Percentiles rank a stretch among this genome's conserved stretches.
These are phyloP conservation scores for Galeruca laticollis DNA, from an alignment of 2,888 invertebrate species.

Conservation along the genomic window DNA sequence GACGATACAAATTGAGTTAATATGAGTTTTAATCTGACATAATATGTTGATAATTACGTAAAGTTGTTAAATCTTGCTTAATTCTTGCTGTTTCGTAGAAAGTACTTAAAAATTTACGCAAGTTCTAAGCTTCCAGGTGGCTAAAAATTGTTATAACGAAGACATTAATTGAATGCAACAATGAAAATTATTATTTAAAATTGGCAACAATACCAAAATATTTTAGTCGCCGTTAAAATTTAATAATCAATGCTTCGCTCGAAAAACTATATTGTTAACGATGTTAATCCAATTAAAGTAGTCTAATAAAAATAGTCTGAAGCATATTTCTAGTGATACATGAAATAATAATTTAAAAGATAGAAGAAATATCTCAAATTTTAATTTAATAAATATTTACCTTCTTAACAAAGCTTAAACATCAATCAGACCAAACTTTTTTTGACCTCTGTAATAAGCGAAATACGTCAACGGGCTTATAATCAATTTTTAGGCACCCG, in stretches of 20 bases:
- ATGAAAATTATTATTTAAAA: not conserved
- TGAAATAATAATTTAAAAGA: too few species aligned
- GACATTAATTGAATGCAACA: not conserved
- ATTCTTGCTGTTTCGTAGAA: conserved; percentile 1
- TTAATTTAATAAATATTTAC: too few species aligned
- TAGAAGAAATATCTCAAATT: too few species aligned
- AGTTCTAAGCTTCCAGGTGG: conserved; percentile 19
- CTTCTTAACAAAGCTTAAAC: not conserved
- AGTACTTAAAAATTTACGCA: not conserved
- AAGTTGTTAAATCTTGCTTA: conserved; percentile 2
- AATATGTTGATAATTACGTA: too few species aligned
- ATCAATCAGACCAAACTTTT: not conserved
- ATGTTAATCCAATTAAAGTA: too few species aligned
- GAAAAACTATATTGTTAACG: too few species aligned
- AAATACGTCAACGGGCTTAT: not conserved
- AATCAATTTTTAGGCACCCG: conserved; percentile 18
- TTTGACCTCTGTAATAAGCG: not conserved
- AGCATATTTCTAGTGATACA: too few species aligned
- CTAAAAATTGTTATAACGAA: not conserved
- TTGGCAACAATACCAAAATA: not conserved
- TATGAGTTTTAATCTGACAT: too few species aligned
- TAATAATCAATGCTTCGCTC: not conserved
- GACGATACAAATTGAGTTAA: too few species aligned
- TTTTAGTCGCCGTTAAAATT: too few species aligned
- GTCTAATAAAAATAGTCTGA: too few species aligned